A percentile compares a stretch with the other conserved stretches of the same genome.
Conservation (phyloP, 2,113 vertebrate species). For the Cariama cristata region DNA sequence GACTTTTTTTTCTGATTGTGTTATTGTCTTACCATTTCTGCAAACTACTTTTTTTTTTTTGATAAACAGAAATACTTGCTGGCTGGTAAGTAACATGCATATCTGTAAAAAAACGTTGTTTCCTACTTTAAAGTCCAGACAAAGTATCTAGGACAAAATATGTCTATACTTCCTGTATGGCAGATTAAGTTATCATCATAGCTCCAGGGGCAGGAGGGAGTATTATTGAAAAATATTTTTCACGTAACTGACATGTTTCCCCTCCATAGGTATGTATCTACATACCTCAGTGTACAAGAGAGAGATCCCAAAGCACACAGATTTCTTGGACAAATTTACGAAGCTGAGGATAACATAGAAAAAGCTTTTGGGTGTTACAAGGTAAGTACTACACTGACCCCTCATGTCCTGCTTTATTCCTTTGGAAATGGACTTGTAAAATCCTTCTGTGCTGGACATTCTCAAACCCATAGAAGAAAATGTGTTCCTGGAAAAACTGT, state of each 20-base stretch:
- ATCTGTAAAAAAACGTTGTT: neutral
- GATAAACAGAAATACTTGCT: neutral
- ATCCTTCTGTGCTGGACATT: neutral
- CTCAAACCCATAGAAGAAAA: neutral
- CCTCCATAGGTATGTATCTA: constrained; percentile 85
- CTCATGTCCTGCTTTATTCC: neutral
- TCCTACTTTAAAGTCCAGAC: neutral
- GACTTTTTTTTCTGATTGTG: fast-evolving
- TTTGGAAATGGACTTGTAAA: neutral
- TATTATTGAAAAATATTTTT: neutral
- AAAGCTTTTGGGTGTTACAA: constrained; percentile 96
- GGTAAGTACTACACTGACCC: constrained; percentile 65
- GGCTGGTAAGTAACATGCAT: neutral
- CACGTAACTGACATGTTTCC: neutral
- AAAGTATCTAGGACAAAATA: neutral
- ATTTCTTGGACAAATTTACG: constrained; percentile 94
- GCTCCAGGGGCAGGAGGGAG: fast-evolving
- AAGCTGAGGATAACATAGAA: constrained; percentile 88
- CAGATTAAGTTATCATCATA: neutral
- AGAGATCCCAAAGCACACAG: constrained; percentile 96
- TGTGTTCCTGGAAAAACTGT: neutral
- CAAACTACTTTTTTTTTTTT: neutral
- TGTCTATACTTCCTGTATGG: neutral
- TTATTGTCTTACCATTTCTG: neutral
- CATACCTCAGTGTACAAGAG: constrained; percentile 90